Conservation (phyloP, 2,113 vertebrate genomes). For the Ctenodactylus gundi region DNA sequence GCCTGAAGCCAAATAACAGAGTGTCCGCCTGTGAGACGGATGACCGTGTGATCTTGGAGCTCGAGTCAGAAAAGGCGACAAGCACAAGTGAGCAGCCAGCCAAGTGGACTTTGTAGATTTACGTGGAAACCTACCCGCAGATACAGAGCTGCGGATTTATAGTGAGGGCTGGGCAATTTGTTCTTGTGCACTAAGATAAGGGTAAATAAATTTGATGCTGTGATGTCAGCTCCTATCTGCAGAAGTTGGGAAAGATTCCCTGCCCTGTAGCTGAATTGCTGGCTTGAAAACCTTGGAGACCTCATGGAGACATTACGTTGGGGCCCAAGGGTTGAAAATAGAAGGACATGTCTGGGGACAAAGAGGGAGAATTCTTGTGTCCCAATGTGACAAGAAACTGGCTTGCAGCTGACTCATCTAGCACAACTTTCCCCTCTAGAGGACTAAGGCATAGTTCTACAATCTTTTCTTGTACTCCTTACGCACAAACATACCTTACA, state of each 20-base stretch:
- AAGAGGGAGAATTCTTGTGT: background rate
- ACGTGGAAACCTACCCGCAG: background rate
- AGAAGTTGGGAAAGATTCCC: conserved; percentile 38
- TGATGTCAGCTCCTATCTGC: conserved; percentile 43
- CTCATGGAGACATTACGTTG: background rate
- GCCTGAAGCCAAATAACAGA: background rate
- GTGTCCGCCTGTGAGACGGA: background rate
- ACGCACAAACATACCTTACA: background rate
- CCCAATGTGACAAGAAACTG: background rate
- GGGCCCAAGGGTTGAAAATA: background rate
- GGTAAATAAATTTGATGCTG: conserved; percentile 64
- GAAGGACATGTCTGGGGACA: background rate
- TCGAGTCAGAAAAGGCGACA: conserved; percentile 1
- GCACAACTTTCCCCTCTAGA: background rate
- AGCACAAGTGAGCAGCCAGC: conserved; percentile 16
- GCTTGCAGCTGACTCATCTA: rapidly evolving
- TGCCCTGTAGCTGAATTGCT: background rate
- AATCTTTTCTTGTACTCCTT: background rate
- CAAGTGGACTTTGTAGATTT: conserved; percentile 19
- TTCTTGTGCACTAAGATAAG: conserved; percentile 64
- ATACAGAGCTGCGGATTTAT: conserved; percentile 44
- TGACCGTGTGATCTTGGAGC: background rate
- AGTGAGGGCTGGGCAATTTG: conserved; percentile 44
- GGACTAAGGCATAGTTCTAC: background rate
- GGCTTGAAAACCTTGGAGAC: background rate